These are phyloP conservation scores for Helleia helle DNA, from an alignment of 2,888 invertebrate genomes.

Conservation along the genomic window DNA sequence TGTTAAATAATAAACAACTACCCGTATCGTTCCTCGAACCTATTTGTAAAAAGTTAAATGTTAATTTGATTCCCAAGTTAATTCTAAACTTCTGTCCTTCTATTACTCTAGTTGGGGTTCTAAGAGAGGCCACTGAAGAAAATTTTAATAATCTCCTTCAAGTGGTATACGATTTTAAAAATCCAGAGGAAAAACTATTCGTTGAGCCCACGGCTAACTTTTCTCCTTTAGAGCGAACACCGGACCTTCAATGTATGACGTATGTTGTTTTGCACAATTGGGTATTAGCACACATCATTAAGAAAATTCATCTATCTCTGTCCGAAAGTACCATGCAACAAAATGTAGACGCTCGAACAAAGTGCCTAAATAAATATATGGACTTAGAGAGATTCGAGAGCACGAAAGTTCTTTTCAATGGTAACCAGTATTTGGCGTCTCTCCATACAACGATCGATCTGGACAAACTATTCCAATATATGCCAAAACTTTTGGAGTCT, in stretches of 20 bases:
- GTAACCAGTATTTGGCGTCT: conserved; percentile 75
- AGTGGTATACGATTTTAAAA: conserved; percentile 55
- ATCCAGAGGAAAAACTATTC: conserved; percentile 62
- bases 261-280: conserved; percentile 80
- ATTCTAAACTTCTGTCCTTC: conserved; percentile 82
- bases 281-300: conserved; percentile 79
- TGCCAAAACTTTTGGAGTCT: conserved; percentile 55
- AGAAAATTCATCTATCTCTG: conserved; percentile 74
- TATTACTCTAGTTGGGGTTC: conserved; percentile 57
- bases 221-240: conserved; percentile 52
- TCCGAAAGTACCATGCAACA: conserved; percentile 60
- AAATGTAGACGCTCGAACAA: conserved; percentile 72
- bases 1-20: conserved; percentile 79
- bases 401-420: conserved; percentile 67
- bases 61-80: conserved; percentile 83
- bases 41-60: conserved; percentile 78
- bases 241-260: conserved; percentile 70
- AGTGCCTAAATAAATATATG: conserved; percentile 75
- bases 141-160: conserved; percentile 53
- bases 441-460: conserved; percentile 71
- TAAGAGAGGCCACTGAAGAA: conserved; percentile 48
- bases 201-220: conserved; percentile 57
- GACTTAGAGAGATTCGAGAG: conserved; percentile 67
- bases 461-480: conserved; percentile 62
- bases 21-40: conserved; percentile 80